A percentile compares a stretch with the other conserved stretches of the same genome.
Conservation (phyloP, 2,888 invertebrate species). For the Agapostemon virescens region DNA sequence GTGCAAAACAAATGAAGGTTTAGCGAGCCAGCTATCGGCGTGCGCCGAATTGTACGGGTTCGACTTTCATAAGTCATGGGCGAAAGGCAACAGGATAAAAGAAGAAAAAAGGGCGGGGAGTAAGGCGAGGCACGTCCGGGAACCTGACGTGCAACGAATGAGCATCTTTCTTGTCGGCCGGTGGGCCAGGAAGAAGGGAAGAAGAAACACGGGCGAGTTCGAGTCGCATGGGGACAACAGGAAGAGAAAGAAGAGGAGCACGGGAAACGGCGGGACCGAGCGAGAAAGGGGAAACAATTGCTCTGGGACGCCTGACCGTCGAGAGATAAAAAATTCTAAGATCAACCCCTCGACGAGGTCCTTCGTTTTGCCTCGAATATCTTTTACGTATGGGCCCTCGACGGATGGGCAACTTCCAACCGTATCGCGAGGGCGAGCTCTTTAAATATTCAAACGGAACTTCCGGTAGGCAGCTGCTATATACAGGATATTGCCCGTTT, state of each 20-base stretch:
- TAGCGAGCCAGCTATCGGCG: neutral
- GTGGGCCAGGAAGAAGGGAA: constrained; percentile 38
- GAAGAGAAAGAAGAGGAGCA: constrained; percentile 10
- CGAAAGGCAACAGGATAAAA: constrained; percentile 7
- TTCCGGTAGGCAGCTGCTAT: constrained; percentile 48
- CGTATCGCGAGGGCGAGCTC: constrained; percentile 47
- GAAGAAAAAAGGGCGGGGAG: constrained; percentile 35
- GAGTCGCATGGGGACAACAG: constrained; percentile 34
- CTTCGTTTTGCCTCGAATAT: constrained; percentile 45
- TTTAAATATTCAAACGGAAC: constrained; percentile 68
- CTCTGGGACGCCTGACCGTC: constrained; percentile 62
- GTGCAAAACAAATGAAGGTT: neutral
- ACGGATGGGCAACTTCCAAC: constrained; percentile 54
- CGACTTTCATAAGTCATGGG: constrained; percentile 52
- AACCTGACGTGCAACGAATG: constrained; percentile 66
- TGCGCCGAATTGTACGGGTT: constrained; percentile 42
- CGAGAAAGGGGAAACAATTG: constrained; percentile 65
- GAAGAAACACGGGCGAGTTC: constrained; percentile 1
- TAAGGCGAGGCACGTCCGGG: constrained; percentile 57
- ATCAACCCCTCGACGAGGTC: constrained; percentile 55
- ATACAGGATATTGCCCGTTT: constrained; percentile 56
- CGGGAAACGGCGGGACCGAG: neutral
- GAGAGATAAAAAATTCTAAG: constrained; percentile 65
- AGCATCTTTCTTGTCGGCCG: constrained; percentile 54
- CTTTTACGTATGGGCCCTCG: constrained; percentile 41